Evolutionary conservation across 1,140 invertebrate genomes (phyloP), one percentile per base, ranked within the genome.

Genomic region (Panagrolaimus sp.): DNA sequence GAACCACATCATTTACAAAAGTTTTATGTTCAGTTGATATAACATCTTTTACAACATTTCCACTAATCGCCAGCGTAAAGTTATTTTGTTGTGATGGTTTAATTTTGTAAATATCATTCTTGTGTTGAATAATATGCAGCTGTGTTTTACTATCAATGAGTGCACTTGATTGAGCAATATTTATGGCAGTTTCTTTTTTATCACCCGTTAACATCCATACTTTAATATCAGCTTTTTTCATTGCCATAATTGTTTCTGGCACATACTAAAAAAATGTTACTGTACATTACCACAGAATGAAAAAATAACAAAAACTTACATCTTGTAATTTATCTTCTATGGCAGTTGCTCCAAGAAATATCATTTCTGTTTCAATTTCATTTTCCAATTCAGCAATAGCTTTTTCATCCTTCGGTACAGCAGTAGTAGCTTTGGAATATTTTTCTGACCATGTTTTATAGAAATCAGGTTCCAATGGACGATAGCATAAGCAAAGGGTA

Each of bases 131-230:
- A 24, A 96, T 89, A 68, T 97, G 87, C 32, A 98, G 87, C 76
- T 91, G 90, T 89, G 93, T 96, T 73, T 88, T 87, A 81, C 90
- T 88, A 65, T 88, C 89, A 62, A 98, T 89, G 44, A 98, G 88
- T 76, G 88, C 89, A 80, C 93, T 94, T 6, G 94, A 96, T 84
- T 97, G 94, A 84, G 87, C 95, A 83, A 98, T 98, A 84, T 98
- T 98, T 70, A 98, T 97, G 58, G 96, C 96, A 38, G 96, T 98
- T 86, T 98, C 96, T 86, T 96, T 93, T 85, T 98, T 98, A 85
- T 99, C 96, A 21, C 96, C 96, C 7, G 96, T 99, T 71, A 99
- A 86, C 43, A 98, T 91, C 96, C 96, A 98, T 63, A 98, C 89
- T 82, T 91, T 89, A 73, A 96, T 96, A 80, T 92, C 91, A 28